phyloP scores from a whole-genome alignment of 1,140 invertebrate genomes.

The Kradibia gibbosae region DNA sequence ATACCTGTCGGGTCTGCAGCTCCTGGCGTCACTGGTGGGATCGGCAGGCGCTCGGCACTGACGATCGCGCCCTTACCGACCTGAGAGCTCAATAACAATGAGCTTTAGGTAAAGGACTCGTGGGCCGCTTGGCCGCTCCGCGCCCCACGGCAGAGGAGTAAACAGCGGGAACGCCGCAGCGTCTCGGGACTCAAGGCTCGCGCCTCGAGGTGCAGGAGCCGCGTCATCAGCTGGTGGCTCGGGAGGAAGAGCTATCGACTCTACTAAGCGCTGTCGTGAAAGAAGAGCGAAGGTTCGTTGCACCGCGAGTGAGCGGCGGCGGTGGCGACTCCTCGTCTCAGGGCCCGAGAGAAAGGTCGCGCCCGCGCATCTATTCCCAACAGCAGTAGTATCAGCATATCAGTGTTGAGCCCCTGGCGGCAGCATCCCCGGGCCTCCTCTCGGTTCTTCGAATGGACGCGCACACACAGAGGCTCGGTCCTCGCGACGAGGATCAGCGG shows the following conservation, averaged over 20 bases:
- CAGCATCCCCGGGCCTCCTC: not conserved
- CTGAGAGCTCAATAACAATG: not conserved
- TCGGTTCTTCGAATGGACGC: not conserved
- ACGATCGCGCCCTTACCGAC: slow-evolving; percentile 16
- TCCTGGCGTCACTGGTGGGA: not conserved
- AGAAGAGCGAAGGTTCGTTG: slow-evolving; percentile 48
- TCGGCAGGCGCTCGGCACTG: not conserved
- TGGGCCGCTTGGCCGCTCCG: too few relatives aligned
- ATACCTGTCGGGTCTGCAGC: not conserved
- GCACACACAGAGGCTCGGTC: not conserved
- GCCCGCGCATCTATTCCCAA: too few relatives aligned
- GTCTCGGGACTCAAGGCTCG: not conserved
- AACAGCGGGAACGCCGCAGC: not conserved
- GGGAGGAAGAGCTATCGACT: not conserved
- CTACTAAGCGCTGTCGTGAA: not conserved
- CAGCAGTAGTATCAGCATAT: not conserved
- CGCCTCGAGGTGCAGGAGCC: too few relatives aligned
- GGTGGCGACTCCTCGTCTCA: slow-evolving; percentile 29
- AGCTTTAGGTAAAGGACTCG: too few relatives aligned
- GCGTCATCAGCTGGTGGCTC: too few relatives aligned
- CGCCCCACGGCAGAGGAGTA: too few relatives aligned
- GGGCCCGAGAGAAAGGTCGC: slow-evolving; percentile 3
- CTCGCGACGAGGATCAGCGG: not conserved
- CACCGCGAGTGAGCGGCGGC: slow-evolving; percentile 25
- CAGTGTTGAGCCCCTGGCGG: not conserved